phyloP scores from a whole-genome alignment of 2,888 invertebrate species.

The Athalia cordata region DNA sequence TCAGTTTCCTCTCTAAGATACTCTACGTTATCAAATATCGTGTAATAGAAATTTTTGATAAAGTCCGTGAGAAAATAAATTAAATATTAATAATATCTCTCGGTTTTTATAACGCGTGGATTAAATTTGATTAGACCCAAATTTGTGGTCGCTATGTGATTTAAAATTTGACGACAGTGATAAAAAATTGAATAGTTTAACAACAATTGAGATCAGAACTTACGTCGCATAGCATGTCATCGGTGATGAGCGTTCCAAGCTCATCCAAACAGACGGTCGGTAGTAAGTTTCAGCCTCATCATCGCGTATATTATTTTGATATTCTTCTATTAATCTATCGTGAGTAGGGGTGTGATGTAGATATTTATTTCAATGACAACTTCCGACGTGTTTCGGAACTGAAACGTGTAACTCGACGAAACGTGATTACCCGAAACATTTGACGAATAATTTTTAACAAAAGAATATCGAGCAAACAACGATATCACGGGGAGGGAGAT shows the following conservation, averaged over 20 bases:
- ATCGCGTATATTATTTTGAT: not conserved
- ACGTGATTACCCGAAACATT: no score
- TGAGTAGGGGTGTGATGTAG: not conserved
- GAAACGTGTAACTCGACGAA: no score
- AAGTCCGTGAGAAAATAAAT: not conserved
- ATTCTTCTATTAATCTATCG: not conserved
- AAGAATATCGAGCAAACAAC: constrained; percentile 8
- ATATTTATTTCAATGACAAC: no score
- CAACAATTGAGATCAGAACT: not conserved
- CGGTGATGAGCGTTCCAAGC: constrained; percentile 58
- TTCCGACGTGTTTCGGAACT: no score
- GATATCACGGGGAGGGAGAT: not conserved
- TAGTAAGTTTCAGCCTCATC: constrained; percentile 56
- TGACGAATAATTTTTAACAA: not conserved
- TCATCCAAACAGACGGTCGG: constrained; percentile 63
- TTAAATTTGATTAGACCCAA: no score
- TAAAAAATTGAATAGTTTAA: no score
- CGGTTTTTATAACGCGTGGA: no score
- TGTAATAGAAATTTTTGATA: no score
- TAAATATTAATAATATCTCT: not conserved
- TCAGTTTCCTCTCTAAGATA: constrained; percentile 13
- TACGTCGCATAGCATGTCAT: not conserved
- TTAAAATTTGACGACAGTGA: no score
- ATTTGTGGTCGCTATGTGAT: no score
- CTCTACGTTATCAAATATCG: not conserved